Conservation (phyloP, 2,888 invertebrate species). For the Pseudeuparius sepicola region DNA sequence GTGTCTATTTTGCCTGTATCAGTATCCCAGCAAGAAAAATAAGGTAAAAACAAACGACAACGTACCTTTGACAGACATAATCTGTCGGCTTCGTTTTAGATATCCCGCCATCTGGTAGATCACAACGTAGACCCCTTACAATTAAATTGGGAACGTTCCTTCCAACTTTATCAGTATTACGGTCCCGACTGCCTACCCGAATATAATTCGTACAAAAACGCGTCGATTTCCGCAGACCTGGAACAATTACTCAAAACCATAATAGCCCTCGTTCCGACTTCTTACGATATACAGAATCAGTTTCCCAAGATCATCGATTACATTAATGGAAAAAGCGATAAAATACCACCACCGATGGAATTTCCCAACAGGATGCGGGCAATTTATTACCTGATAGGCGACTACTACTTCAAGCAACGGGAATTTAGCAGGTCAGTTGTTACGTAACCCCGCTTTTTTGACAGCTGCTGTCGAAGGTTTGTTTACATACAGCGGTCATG, state of each 20-base stretch:
- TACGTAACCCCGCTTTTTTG: too few relatives aligned
- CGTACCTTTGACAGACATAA: too few relatives aligned
- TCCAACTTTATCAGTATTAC: conserved; percentile 71
- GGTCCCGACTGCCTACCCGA: conserved; percentile 70
- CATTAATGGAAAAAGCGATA: conserved; percentile 24
- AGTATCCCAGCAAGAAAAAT: conserved; percentile 65
- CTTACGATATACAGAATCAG: conserved; percentile 54
- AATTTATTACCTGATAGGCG: conserved; percentile 84
- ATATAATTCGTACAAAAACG: conserved; percentile 63
- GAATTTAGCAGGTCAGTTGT: too few relatives aligned
- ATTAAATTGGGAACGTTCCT: conserved; percentile 63
- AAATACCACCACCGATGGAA: conserved; percentile 30
- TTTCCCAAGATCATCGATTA: conserved; percentile 39
- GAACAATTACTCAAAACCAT: conserved; percentile 65
- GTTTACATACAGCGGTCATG: too few relatives aligned
- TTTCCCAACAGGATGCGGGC: conserved; percentile 44
- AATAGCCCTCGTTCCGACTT: conserved; percentile 55
- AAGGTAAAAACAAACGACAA: conserved; percentile 43
- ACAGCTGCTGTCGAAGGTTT: too few relatives aligned
- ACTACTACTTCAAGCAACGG: conserved; percentile 84
- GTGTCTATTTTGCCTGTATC: conserved; percentile 75
- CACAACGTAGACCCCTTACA: conserved; percentile 63
- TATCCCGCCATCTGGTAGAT: conserved; percentile 56
- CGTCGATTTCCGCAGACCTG: conserved; percentile 74
- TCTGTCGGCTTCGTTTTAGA: too few relatives aligned